Evolutionary conservation across 2,113 vertebrate species (phyloP), one percentile per base, ranked within the genome.

Genomic region (Tauraco erythrolophus): DNA sequence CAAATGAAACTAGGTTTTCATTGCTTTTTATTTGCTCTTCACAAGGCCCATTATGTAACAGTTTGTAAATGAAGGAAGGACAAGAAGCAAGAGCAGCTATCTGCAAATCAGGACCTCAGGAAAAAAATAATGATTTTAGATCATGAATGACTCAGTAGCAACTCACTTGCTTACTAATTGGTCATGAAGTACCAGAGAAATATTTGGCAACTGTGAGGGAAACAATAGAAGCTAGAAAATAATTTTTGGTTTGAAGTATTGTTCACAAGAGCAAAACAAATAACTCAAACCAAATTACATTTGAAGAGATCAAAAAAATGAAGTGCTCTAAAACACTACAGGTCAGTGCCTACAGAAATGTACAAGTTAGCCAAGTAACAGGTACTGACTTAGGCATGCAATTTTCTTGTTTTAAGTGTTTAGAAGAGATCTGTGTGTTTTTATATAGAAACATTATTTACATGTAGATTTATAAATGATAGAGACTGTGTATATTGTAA

Each of bases 71-170:
- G 18, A 88, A 50, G 17, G 60, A 94, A 94, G 28, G 10, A 91
- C 3, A 17, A 77, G 62, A 68, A n/a, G 27, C 6, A 88, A 68
- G 72, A 23, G 25, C 10, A 92, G 22, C 6, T 85, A n/a, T 37
- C 57, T 85, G 57, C 53, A 94, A 39, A 80, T 91, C 57, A 84
- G 69, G 71, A 90, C 28, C 70, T 64, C 45, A 80, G 33, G 37
- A 66, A 54, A 85, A 66, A 86, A 75, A n/a, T n/a, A n/a, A n/a
- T n/a, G 77, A 89, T 81, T 95, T 95, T 64, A 94, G 61, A 80
- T 78, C 10, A 21, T 71, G 39, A 95, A 87, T 61, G 92, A 94
- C 72, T 89, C 65, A 37, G 19, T 39, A 82, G 57, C n/a, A 90
- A 68, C 23, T 85, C 39, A 27, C 48, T 88, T 50, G 60, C 28